These are phyloP conservation scores for Diorhabda carinulata DNA, from an alignment of 1,140 invertebrate genomes.

Conservation along the genomic window DNA sequence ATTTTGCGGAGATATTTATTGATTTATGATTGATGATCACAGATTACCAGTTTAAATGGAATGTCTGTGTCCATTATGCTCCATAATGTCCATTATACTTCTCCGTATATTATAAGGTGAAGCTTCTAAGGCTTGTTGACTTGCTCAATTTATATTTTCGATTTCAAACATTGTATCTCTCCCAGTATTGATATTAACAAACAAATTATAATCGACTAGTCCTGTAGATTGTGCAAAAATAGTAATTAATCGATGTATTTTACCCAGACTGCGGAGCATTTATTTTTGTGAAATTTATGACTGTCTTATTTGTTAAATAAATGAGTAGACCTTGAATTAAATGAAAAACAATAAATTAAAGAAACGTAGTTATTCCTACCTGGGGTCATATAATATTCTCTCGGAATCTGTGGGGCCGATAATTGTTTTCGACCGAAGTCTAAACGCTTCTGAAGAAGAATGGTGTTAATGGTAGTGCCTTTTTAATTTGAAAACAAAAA, in stretches of 20 bases:
- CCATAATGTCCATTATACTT: too few relatives aligned
- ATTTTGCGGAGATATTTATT: too few relatives aligned
- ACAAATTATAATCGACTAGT: too few relatives aligned
- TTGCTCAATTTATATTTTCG: too few relatives aligned
- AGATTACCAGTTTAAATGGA: too few relatives aligned
- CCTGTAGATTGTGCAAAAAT: too few relatives aligned
- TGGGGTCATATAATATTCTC: constrained; percentile 12
- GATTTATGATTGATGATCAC: too few relatives aligned
- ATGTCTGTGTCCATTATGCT: too few relatives aligned
- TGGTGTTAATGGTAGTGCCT: constrained; percentile 7
- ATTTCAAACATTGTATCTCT: too few relatives aligned
- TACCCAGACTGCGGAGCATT: constrained; percentile 9
- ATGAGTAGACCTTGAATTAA: constrained; percentile 20
- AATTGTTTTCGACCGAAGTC: constrained; percentile 10
- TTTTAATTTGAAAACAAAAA: constrained; percentile 14
- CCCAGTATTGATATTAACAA: too few relatives aligned
- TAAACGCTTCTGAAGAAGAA: constrained; percentile 16
- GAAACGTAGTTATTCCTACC: constrained; percentile 9
- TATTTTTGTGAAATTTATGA: constrained; percentile 21
- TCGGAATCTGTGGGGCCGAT: constrained; percentile 17
- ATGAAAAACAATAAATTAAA: constrained; percentile 21
- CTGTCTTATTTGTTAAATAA: constrained; percentile 19
- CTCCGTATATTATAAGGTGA: too few relatives aligned
- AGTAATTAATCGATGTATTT: constrained; percentile 1
- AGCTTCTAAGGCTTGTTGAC: too few relatives aligned